phyloP scores from a whole-genome alignment of 2,797 vertebrate species.

The Tangara arthus region DNA sequence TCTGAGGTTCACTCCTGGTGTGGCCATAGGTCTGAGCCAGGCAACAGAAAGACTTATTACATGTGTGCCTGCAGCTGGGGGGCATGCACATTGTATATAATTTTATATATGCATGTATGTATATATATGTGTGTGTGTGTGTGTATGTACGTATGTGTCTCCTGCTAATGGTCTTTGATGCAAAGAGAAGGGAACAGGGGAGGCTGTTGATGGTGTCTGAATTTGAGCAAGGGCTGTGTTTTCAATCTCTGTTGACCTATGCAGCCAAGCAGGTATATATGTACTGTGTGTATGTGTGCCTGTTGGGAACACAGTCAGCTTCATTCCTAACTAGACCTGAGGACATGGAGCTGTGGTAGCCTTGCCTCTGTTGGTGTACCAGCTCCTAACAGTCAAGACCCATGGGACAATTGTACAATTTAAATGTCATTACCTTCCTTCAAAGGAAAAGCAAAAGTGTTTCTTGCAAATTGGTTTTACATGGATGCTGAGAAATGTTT shows the following conservation, averaged over 20 bases:
- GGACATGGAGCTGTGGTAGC: background rate
- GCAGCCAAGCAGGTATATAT: too few species aligned
- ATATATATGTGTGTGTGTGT: background rate
- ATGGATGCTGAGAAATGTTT: conserved; percentile 34
- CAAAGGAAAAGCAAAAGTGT: background rate
- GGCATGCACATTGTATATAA: background rate
- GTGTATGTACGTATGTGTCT: background rate
- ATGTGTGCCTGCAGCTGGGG: background rate
- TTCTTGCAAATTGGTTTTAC: conserved; percentile 12
- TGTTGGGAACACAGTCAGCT: background rate
- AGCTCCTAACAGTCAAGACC: background rate
- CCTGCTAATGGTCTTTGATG: background rate
- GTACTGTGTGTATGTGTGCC: background rate
- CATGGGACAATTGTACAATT: background rate
- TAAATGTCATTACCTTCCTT: conserved; percentile 22
- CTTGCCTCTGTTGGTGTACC: background rate
- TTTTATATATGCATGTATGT: background rate
- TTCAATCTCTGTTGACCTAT: background rate
- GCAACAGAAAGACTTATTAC: background rate
- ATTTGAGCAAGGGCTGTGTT: background rate
- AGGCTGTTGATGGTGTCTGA: background rate
- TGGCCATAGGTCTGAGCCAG: background rate
- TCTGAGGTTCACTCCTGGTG: background rate
- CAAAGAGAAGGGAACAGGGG: background rate
- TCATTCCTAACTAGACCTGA: background rate